These are phyloP conservation scores for Lophotriccus pileatus DNA, from an alignment of 2,797 vertebrate species.

Conservation along the genomic window DNA sequence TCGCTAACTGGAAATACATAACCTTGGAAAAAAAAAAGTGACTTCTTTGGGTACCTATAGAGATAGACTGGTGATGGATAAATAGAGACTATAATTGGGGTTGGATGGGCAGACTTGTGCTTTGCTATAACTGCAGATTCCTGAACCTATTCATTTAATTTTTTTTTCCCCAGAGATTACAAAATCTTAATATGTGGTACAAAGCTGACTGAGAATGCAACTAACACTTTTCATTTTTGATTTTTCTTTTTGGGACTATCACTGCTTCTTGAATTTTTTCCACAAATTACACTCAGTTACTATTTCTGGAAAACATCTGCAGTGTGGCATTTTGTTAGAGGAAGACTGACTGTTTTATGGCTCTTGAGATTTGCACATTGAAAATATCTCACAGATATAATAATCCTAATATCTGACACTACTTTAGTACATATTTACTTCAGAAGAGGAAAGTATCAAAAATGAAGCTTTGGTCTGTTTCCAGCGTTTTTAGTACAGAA, in stretches of 20 bases:
- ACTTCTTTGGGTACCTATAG: background rate
- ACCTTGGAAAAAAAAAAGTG: background rate
- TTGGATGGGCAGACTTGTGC: background rate
- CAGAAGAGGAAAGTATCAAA: background rate
- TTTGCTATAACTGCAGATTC: background rate
- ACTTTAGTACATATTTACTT: background rate
- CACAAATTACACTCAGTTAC: background rate
- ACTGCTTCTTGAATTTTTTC: background rate
- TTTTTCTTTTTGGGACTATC: background rate
- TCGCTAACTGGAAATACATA: background rate
- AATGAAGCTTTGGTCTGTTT: background rate
- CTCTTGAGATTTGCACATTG: background rate
- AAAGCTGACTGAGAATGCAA: background rate
- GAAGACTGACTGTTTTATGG: background rate
- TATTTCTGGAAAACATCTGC: background rate
- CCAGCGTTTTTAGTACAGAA: background rate
- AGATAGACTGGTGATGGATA: background rate
- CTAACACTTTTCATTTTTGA: background rate
- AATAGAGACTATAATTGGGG: background rate
- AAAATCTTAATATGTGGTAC: background rate
- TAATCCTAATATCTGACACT: background rate
- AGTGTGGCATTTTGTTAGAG: background rate
- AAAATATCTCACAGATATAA: background rate
- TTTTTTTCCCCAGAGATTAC: background rate
- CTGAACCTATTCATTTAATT: background rate